phyloP scores from a whole-genome alignment of 1,140 invertebrate genomes.

The Amyelois transitella region DNA sequence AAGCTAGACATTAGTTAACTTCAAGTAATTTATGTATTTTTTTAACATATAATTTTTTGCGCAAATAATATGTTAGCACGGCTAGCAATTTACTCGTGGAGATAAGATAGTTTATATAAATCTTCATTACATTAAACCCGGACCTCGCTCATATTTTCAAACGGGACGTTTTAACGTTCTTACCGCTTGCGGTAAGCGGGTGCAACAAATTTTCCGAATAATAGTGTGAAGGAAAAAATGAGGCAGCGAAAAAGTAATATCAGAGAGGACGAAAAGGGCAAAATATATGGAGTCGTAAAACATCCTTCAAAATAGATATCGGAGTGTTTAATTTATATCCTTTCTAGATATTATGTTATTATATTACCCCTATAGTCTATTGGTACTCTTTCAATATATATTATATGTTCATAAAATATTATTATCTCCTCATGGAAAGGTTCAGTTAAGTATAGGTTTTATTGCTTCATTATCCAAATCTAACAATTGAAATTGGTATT shows the following conservation, averaged over 20 bases:
- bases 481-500: conserved; percentile 4
- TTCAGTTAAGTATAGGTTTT: background rate
- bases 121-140: conserved; percentile 51
- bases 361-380: background rate
- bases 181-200: conserved; percentile 47
- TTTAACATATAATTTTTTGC: background rate
- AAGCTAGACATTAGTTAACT: too few species aligned
- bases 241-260: conserved; percentile 20
- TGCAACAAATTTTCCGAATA: conserved; percentile 50
- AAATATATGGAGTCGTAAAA: conserved; percentile 22
- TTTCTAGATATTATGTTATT: background rate
- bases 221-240: conserved; percentile 37
- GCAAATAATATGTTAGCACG: background rate
- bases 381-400: background rate
- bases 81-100: conserved; percentile 27
- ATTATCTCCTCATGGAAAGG: background rate
- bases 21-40: background rate
- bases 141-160: conserved; percentile 45
- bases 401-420: background rate
- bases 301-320: background rate
- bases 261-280: conserved; percentile 16
- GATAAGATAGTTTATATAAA: conserved; percentile 57
- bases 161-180: conserved; percentile 42
- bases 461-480: conserved; percentile 1
- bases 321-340: background rate